These are phyloP conservation scores for Melanerpes formicivorus DNA, from an alignment of 2,113 vertebrate genomes.

Conservation along the genomic window DNA sequence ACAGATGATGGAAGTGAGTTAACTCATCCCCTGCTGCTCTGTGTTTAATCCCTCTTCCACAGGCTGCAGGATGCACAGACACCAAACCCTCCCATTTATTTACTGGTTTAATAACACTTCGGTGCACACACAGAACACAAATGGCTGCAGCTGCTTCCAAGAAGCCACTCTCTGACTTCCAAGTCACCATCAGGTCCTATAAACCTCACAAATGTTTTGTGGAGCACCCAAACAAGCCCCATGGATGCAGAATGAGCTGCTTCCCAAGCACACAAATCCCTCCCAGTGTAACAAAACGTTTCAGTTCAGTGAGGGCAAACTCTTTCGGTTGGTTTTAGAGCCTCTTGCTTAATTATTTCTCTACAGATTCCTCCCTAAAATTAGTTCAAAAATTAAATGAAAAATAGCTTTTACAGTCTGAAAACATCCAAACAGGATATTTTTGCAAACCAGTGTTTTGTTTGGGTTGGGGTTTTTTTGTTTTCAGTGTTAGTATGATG, in stretches of 20 bases:
- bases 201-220: neutral
- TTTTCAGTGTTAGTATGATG: too few species aligned
- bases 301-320: neutral
- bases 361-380: neutral
- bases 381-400: neutral
- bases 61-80: neutral
- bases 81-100: neutral
- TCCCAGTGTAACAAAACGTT: neutral
- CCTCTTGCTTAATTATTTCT: neutral
- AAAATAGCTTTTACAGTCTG: neutral
- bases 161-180: neutral
- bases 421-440: neutral
- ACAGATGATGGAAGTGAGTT: neutral
- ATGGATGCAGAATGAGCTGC: fast-evolving
- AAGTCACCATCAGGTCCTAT: neutral
- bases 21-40: neutral
- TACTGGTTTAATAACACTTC: neutral
- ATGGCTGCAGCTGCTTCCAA: neutral
- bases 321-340: neutral
- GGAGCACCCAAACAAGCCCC: neutral
- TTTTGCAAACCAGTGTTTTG: neutral
- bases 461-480: neutral
- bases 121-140: neutral
- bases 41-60: neutral
- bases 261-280: neutral